These are phyloP conservation scores for Spondyliosoma cantharus DNA, from an alignment of 2,797 vertebrate species.

Conservation along the genomic window DNA sequence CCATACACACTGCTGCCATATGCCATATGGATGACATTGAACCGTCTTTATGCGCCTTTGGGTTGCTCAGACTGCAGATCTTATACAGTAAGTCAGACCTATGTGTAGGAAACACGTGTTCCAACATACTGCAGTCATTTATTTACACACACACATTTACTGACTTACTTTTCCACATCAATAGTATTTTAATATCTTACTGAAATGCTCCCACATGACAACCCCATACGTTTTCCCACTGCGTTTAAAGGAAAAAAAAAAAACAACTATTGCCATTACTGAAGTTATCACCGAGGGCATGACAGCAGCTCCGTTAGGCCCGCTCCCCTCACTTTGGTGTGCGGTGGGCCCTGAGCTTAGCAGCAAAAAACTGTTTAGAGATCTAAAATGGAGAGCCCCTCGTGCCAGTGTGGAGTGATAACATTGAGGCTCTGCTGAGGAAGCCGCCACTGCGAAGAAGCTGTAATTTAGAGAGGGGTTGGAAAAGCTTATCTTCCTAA, in stretches of 20 bases:
- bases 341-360: conserved; percentile 68
- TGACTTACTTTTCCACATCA: background rate
- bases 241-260: background rate
- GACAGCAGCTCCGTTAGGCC: conserved; percentile 51
- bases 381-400: conserved; percentile 79
- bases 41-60: background rate
- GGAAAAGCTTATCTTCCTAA: conserved; percentile 79
- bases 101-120: conserved; percentile 14
- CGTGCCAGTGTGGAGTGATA: conserved; percentile 75
- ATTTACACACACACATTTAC: background rate
- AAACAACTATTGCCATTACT: conserved; percentile 26
- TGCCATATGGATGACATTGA: background rate
- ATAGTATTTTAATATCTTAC: background rate
- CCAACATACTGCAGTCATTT: background rate
- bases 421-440: conserved; percentile 80
- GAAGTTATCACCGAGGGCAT: conserved; percentile 56
- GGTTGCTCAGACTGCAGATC: background rate
- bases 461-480: conserved; percentile 83
- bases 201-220: conserved; percentile 11
- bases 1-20: background rate
- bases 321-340: conserved; percentile 56
- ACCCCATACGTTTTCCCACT: background rate
- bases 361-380: conserved; percentile 78
- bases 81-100: background rate
- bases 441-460: conserved; percentile 75